Evolutionary conservation across 2,113 vertebrate species (phyloP).

Genomic region (Chloropsis cyanopogon): DNA sequence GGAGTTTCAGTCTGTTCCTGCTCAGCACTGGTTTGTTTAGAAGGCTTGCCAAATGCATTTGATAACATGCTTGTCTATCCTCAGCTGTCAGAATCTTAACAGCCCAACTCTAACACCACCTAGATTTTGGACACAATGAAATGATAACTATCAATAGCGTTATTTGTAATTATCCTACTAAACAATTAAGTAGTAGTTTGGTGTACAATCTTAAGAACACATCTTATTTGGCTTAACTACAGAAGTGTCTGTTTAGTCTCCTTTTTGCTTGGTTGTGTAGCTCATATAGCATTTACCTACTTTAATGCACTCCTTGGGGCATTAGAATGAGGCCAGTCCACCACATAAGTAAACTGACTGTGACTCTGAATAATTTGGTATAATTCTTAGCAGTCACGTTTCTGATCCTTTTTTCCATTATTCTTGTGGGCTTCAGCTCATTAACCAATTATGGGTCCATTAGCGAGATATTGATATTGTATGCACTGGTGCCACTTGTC

Average conservation of each 20-base stretch:
- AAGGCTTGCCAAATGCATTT: neutral
- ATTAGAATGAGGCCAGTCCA: neutral
- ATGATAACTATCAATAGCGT: neutral
- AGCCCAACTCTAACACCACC: neutral
- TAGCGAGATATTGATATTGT: neutral
- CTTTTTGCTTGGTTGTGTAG: neutral
- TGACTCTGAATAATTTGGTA: neutral
- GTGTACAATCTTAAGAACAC: neutral
- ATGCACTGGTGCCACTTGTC: neutral
- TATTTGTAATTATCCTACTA: neutral
- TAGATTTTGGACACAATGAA: neutral
- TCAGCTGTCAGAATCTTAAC: neutral
- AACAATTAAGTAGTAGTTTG: neutral
- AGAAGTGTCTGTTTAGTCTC: neutral
- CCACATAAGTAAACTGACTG: neutral
- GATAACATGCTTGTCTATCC: neutral
- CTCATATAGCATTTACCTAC: neutral
- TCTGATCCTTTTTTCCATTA: neutral
- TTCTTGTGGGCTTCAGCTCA: neutral
- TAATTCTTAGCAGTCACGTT: neutral
- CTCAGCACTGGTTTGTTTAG: neutral
- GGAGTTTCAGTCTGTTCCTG: neutral
- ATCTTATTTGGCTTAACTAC: neutral
- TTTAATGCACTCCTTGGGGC: neutral
- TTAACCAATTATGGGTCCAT: slow-evolving; percentile 6